phyloP scores from a whole-genome alignment of 1,140 invertebrate species.

The Laodelphax striatellus region DNA sequence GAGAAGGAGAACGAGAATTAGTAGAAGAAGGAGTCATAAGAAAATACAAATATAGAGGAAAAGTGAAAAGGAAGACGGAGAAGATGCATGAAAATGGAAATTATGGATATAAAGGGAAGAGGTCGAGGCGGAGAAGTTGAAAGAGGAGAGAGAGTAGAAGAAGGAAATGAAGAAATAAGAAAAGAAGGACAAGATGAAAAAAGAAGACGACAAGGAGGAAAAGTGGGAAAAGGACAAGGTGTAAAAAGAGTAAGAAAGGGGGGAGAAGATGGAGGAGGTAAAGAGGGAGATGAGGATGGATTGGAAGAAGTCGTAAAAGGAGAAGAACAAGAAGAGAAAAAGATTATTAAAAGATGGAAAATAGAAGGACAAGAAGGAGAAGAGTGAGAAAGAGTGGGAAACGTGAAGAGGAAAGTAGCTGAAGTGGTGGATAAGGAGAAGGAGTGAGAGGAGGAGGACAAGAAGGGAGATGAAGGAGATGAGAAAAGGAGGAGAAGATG shows the following conservation, averaged over 20 bases:
- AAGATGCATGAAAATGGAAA: no score
- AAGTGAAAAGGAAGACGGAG: no score
- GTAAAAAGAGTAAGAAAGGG: neutral
- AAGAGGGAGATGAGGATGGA: neutral
- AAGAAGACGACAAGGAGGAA: neutral
- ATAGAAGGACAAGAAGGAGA: no score
- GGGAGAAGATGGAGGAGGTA: neutral
- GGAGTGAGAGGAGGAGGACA: neutral
- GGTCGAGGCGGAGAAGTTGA: no score
- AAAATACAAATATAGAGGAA: no score
- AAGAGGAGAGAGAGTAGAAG: no score
- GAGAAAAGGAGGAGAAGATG: neutral
- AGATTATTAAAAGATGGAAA: neutral
- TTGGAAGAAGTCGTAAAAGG: neutral
- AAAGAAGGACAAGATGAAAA: no score
- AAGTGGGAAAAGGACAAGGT: neutral
- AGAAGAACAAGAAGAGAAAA: neutral
- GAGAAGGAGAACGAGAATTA: no score
- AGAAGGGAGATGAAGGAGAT: neutral
- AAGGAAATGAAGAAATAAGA: no score
- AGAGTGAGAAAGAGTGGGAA: no score
- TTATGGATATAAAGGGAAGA: no score
- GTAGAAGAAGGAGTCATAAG: no score
- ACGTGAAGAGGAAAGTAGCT: neutral
- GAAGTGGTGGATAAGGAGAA: neutral